phyloP scores from a whole-genome alignment of 64 coral and sea anemone genomes.

The Trachythela sp. region DNA sequence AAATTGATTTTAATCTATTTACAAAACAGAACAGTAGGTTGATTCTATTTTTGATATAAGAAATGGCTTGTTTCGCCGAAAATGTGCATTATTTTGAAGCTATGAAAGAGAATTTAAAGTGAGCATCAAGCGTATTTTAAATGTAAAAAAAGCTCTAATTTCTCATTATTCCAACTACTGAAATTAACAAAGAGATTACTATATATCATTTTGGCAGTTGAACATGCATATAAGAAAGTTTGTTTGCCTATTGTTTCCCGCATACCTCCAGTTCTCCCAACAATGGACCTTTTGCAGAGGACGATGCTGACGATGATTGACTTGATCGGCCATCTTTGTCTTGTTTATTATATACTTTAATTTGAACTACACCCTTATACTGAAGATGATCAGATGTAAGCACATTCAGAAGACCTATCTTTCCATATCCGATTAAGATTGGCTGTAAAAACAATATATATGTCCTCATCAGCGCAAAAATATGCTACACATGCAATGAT shows the following conservation, averaged over 20 bases:
- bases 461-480: not conserved
- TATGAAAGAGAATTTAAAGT: no score
- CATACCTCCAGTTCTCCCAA: not conserved
- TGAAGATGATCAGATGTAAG: conserved; percentile 55
- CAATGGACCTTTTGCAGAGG: not conserved
- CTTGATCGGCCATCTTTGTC: not conserved
- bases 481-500: no score
- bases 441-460: conserved; percentile 46
- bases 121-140: no score
- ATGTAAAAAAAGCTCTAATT: no score
- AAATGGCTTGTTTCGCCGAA: no score
- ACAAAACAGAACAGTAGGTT: not conserved
- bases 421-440: conserved; percentile 52
- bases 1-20: conserved; percentile 3
- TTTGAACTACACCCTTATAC: conserved; percentile 37
- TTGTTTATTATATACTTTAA: conserved; percentile 27
- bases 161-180: no score
- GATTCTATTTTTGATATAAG: no score
- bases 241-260: not conserved
- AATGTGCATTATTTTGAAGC: no score
- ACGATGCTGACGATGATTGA: not conserved
- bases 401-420: conserved; percentile 52
- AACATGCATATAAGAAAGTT: no score
- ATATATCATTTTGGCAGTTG: no score
- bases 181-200: no score